phyloP scores from a whole-genome alignment of 2,113 vertebrate genomes.

The Labeo rohita region DNA sequence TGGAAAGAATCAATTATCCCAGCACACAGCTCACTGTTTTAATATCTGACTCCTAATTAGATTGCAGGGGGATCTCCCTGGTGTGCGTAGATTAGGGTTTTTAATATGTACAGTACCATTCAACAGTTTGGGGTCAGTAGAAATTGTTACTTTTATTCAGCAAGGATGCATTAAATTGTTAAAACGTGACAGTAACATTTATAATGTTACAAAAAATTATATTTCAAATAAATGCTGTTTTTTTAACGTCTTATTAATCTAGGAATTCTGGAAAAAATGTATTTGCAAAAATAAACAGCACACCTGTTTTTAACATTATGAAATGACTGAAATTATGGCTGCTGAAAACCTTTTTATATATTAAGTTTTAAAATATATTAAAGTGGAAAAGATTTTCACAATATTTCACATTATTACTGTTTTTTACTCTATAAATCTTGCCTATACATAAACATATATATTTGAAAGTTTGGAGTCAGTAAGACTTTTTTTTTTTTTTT shows the following conservation, averaged over 20 bases:
- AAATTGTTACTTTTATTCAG: background rate
- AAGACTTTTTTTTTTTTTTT: too few relatives aligned
- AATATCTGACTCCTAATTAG: slow-evolving; percentile 78
- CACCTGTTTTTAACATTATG: too few relatives aligned
- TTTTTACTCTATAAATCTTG: too few relatives aligned
- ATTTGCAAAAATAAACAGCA: too few relatives aligned
- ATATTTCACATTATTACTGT: too few relatives aligned
- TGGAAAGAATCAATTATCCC: slow-evolving; percentile 78
- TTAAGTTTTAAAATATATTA: too few relatives aligned
- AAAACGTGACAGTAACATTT: background rate
- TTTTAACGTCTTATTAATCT: background rate
- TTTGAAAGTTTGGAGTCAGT: too few relatives aligned
- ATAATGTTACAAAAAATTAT: background rate
- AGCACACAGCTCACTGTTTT: slow-evolving; percentile 73
- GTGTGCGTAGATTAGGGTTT: slow-evolving; percentile 57
- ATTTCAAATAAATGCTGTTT: background rate
- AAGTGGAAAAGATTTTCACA: too few relatives aligned
- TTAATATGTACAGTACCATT: slow-evolving; percentile 41
- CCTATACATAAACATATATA: too few relatives aligned
- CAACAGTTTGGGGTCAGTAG: background rate
- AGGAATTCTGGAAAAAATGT: background rate
- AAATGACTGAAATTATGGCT: too few relatives aligned
- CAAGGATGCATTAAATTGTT: background rate
- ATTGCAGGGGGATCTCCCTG: slow-evolving; percentile 58
- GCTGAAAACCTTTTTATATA: too few relatives aligned